A percentile compares a stretch with the other conserved stretches of the same genome.
phyloP scores from a whole-genome alignment of 2,797 vertebrate genomes.

The Tolypeutes matacus region DNA sequence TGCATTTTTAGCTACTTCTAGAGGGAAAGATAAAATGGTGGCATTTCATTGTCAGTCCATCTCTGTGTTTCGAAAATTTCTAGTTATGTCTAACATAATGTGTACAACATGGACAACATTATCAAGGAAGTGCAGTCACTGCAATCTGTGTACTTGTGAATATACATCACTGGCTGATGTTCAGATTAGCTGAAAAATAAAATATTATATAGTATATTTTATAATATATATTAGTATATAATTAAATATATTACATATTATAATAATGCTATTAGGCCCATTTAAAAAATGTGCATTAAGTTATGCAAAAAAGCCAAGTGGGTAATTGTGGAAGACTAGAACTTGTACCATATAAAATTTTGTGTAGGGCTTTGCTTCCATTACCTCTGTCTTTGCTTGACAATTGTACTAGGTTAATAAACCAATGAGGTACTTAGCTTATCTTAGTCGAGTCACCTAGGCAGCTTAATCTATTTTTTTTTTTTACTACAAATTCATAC shows the following conservation, averaged over 20 bases:
- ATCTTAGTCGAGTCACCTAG: background rate
- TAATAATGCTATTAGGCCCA: background rate
- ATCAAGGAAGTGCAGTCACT: background rate
- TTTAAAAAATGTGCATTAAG: background rate
- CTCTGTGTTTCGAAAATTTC: conserved; percentile 3
- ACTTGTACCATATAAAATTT: background rate
- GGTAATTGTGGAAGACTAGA: background rate
- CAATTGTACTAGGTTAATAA: background rate
- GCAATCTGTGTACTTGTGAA: background rate
- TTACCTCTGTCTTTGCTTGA: background rate
- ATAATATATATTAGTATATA: no score
- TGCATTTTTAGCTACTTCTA: background rate
- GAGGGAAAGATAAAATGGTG: background rate
- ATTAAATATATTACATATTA: no score
- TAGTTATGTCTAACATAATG: background rate
- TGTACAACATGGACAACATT: background rate
- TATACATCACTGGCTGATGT: background rate
- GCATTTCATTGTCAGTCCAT: background rate
- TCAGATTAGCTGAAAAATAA: background rate
- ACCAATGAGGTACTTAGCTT: background rate
- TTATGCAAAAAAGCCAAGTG: background rate
- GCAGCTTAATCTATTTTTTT: background rate
- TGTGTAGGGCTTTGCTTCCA: background rate
- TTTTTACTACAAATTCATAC: background rate
- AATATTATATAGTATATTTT: background rate